Evolutionary conservation across 2,888 invertebrate genomes (phyloP).

Genomic region (Phortica okadai): DNA sequence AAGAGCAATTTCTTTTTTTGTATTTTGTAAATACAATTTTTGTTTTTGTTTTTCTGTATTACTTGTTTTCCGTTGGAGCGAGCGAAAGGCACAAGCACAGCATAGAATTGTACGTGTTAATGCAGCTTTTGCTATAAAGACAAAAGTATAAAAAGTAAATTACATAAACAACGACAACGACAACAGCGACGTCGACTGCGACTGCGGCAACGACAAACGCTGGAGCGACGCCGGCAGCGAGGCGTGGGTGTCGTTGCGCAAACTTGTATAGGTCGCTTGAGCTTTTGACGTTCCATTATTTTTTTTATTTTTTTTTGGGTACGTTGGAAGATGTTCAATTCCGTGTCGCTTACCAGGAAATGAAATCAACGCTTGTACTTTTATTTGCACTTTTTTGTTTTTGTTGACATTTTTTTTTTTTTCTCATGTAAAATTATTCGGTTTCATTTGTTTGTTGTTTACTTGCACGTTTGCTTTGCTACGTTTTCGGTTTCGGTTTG

Average conservation of each 20-base stretch:
- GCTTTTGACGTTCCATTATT: background rate
- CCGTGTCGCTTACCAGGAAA: background rate
- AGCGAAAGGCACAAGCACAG: background rate
- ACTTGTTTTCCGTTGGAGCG: background rate
- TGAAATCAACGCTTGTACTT: slow-evolving; percentile 24
- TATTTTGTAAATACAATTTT: background rate
- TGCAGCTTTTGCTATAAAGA: slow-evolving; percentile 15
- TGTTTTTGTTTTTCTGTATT: background rate
- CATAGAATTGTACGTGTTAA: slow-evolving; percentile 10
- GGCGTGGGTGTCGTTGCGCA: too few relatives aligned
- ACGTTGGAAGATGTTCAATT: background rate
- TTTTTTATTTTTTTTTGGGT: background rate
- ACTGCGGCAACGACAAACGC: background rate
- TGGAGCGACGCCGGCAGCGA: background rate
- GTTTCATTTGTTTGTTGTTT: slow-evolving; percentile 27
- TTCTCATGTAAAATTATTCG: background rate
- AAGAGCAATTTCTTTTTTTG: background rate
- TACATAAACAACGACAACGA: background rate
- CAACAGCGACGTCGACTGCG: background rate
- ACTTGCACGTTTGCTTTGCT: background rate
- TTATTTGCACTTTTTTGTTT: slow-evolving; percentile 2
- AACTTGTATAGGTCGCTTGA: background rate
- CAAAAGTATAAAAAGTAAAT: slow-evolving; percentile 18
- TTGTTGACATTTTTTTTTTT: background rate
- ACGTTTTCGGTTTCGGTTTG: background rate